Evolutionary conservation across 2,797 vertebrate species (phyloP), one percentile per base, ranked within the genome.

Genomic region (Chrysocyon brachyurus): DNA sequence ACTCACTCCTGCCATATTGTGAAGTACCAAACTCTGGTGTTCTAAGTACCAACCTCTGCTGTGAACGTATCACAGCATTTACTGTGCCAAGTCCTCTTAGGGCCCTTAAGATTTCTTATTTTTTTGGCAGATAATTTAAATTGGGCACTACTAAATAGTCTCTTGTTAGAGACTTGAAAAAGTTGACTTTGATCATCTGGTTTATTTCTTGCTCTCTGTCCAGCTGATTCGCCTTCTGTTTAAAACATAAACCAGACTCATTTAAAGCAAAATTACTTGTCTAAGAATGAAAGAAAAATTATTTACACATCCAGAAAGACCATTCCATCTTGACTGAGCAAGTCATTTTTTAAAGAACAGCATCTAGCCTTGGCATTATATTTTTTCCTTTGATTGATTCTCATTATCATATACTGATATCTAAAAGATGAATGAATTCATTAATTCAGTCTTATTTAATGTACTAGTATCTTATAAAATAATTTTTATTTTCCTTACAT

Each of bases 241-340:
- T 91, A 46, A 72, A 95, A 98, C 16, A 64, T n/a, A 82, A 91
- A 54, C 12, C 72, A 94, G 89, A 66, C 10, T 77, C 16, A 77
- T 57, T 81, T 40, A 78, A 93, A 94, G 66, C 5, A 95, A 59
- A 97, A 89, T 85, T 77, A 54, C 24, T 52, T 73, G 31, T 57
- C 14, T 28, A 97, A 72, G 40, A 94, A 68, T 82, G 33, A 77
- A 89, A 91, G 70, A 52, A 46, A 28, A 64, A 68, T 6, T 33
- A 54, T 2, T 28, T 8, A 57, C 61, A 28, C 91, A 16, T 85
- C 46, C 59, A 94, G 68, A 93, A 95, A 94, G 6, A 82, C 28
- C 6, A 61, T n/a, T 85, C 16, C 75, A 12, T 64, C 28, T 64
- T 90, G 40, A 56, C 56, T 88, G 68, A 89, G 72, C 33, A 79